Conservation (phyloP, 2,797 vertebrate genomes). For the Serranus cabrilla region DNA sequence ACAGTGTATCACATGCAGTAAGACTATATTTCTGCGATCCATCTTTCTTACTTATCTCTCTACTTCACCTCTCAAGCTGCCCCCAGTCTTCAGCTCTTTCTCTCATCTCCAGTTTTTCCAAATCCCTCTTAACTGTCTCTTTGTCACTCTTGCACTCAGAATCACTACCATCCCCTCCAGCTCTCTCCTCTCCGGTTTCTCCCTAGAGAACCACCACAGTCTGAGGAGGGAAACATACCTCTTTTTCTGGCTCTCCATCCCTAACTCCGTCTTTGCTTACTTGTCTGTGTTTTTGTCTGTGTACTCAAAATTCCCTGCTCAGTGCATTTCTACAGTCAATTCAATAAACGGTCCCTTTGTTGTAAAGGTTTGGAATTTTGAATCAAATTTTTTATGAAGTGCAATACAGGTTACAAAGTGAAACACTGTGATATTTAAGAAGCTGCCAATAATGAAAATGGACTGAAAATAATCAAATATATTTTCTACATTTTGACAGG, state of each 20-base stretch:
- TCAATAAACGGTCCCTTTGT: conserved; percentile 15
- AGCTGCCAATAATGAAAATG: too few species aligned
- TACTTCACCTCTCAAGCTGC: conserved; percentile 31
- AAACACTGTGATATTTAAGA: neutral
- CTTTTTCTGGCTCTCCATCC: neutral
- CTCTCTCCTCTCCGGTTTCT: conserved; percentile 34
- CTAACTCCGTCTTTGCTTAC: conserved; percentile 31
- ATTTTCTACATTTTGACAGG: neutral
- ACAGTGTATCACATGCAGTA: conserved; percentile 38
- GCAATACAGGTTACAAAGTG: neutral
- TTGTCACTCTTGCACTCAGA: conserved; percentile 24
- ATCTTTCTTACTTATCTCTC: conserved; percentile 33
- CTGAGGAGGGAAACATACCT: conserved; percentile 20
- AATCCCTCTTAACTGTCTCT: conserved; percentile 37
- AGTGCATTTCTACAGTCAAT: conserved; percentile 2
- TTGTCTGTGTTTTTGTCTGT: conserved; percentile 29
- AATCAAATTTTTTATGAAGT: neutral
- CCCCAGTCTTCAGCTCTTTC: conserved; percentile 28
- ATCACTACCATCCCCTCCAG: conserved; percentile 33
- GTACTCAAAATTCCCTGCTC: conserved; percentile 20
- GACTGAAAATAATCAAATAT: neutral
- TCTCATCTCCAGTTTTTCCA: conserved; percentile 29
- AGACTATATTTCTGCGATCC: conserved; percentile 19
- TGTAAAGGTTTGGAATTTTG: neutral
- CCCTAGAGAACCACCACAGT: conserved; percentile 30